Base-by-base conservation (phyloP, 2,797 vertebrate species). In the Brachymystax lenok region DNA sequence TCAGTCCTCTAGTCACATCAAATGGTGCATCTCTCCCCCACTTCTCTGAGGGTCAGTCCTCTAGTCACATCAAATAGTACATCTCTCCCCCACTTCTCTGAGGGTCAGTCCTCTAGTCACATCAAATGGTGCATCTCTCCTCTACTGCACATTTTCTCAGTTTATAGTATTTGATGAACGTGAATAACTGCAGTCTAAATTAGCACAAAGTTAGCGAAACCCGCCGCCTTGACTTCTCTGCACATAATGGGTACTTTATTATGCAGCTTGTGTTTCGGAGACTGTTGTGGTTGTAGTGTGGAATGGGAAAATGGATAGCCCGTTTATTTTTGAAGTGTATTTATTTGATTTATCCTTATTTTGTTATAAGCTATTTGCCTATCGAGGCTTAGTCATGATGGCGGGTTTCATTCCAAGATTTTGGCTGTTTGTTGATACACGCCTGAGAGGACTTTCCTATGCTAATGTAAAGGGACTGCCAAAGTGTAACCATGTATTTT, bases 201-300 rank as follows among this genome's bases (percentile, higher is more conserved):
- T 67, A 8, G 28, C 28, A 12, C 64, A 67, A 6, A 30, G 27
- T 33, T 67, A 30, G 16, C 1, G 27, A 30, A 30, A 56, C 52
- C 52, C 10, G 52, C 7, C 52, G 12, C 24, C 51, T 56, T 30
- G 19, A 10, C 51, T 21, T 56, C 51, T n/a, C 30, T 14, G 52
- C 17, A 35, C 27, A 30, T 72, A 10, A 69, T n/a, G 21, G 68
- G n/a, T 50, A 82, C 61, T 24, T 71, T 76, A 82, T 76, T 79
- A 75, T 82, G 64, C 13, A 21, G 0, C n/a, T 59, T 59, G 56
- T 59, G 56, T 59, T 59, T 59, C 56, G 8, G 56, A n/a, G 66
- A 68, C 66, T 13, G 28, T 67, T 67, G 28, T 67, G 64, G 27
- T 61, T 61, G 7, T 24, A 61, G 59, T 63, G 21, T 5, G 10